phyloP scores from a whole-genome alignment of 2,888 invertebrate genomes.

The Drosophila cognata region DNA sequence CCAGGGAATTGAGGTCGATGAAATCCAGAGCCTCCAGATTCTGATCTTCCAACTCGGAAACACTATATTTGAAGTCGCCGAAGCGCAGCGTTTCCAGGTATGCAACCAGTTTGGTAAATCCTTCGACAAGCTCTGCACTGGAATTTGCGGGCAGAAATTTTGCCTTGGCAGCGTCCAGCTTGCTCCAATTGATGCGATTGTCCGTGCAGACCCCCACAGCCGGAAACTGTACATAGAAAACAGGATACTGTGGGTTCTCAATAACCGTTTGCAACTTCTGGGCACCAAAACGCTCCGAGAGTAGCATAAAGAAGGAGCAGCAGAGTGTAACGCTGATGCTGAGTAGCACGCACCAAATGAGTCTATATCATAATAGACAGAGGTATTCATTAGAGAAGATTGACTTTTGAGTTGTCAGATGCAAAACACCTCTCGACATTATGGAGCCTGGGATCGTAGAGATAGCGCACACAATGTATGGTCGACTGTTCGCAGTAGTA shows the following conservation, averaged over 20 bases:
- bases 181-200: constrained; percentile 83
- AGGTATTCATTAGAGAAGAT: background rate
- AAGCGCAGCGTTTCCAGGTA: constrained; percentile 79
- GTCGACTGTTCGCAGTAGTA: constrained; percentile 81
- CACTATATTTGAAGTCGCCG: constrained; percentile 68
- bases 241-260: constrained; percentile 83
- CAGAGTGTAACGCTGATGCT: constrained; percentile 70
- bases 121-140: constrained; percentile 49
- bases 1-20: constrained; percentile 73
- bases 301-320: constrained; percentile 63
- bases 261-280: constrained; percentile 82
- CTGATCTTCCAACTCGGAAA: constrained; percentile 71
- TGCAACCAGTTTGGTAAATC: constrained; percentile 70
- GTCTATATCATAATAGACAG: constrained; percentile 44
- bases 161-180: constrained; percentile 70
- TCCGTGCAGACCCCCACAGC: constrained; percentile 82
- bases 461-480: constrained; percentile 82
- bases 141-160: constrained; percentile 74
- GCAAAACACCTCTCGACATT: constrained; percentile 75
- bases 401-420: background rate
- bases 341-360: constrained; percentile 80
- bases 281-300: constrained; percentile 74
- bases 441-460: constrained; percentile 76
- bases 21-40: constrained; percentile 78
- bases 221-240: constrained; percentile 82